Conservation (phyloP, 2,113 vertebrate genomes). For the Dissostichus mawsoni region DNA sequence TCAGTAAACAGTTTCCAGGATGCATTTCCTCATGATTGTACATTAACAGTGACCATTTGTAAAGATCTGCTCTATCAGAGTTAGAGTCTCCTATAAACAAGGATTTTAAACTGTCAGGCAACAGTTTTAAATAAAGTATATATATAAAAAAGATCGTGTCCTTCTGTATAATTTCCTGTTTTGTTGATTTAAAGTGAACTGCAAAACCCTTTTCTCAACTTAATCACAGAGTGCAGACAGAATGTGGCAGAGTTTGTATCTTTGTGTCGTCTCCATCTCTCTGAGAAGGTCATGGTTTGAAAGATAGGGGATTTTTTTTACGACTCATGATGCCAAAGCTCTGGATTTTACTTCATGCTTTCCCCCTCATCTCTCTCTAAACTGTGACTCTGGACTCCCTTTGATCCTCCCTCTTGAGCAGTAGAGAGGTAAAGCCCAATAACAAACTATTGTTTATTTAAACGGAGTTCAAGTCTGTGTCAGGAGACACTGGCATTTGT, state of each 20-base stretch:
- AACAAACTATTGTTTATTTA: conserved; percentile 2
- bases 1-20: conserved; percentile 15
- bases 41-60: conserved; percentile 52
- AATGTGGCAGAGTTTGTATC: neutral
- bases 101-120: conserved; percentile 81
- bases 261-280: conserved; percentile 9
- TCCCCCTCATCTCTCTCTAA: neutral
- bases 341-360: conserved; percentile 8
- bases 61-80: conserved; percentile 53
- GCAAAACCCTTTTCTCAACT: neutral
- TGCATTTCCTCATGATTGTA: conserved; percentile 56
- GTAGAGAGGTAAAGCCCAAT: neutral
- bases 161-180: conserved; percentile 16
- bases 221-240: conserved; percentile 34
- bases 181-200: neutral
- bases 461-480: conserved; percentile 4
- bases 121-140: conserved; percentile 81
- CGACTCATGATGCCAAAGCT: conserved; percentile 1
- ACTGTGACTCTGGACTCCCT: neutral
- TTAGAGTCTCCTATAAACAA: conserved; percentile 64
- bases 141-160: conserved; percentile 29
- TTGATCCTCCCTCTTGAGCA: neutral
- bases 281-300: neutral
- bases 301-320: neutral
- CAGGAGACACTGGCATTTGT: neutral